Evolutionary conservation across 2,888 invertebrate genomes (phyloP).

Genomic region (Gryllus longicercus): DNA sequence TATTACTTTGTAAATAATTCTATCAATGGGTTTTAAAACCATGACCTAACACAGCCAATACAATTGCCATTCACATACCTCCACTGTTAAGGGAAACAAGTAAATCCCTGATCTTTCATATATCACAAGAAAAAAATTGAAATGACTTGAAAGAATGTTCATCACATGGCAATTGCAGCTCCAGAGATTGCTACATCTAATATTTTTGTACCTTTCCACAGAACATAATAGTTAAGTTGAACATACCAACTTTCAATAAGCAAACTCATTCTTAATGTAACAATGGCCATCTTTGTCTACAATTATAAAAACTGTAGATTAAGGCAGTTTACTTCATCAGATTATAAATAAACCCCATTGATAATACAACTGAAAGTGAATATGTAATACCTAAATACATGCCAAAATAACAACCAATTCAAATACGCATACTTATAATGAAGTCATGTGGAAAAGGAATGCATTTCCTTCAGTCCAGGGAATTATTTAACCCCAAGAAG

Average conservation of each 20-base stretch:
- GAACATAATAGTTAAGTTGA: background rate
- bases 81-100: no score
- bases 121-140: no score
- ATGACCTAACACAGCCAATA: background rate
- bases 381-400: background rate
- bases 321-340: background rate
- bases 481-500: slow-evolving; percentile 1
- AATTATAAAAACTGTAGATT: background rate
- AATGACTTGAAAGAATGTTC: background rate
- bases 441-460: slow-evolving; percentile 27
- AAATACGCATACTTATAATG: background rate
- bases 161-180: background rate
- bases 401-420: background rate
- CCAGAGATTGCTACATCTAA: slow-evolving; percentile 17
- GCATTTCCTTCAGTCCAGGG: slow-evolving; percentile 26
- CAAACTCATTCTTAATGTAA: background rate
- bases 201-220: background rate
- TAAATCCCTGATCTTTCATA: no score
- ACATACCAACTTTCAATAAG: background rate
- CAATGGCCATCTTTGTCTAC: background rate
- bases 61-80: background rate
- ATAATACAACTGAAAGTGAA: background rate
- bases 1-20: no score
- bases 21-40: background rate
- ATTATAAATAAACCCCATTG: background rate